These are phyloP conservation scores for Anthonomus grandis DNA, from an alignment of 1,140 invertebrate genomes.

Conservation along the genomic window DNA sequence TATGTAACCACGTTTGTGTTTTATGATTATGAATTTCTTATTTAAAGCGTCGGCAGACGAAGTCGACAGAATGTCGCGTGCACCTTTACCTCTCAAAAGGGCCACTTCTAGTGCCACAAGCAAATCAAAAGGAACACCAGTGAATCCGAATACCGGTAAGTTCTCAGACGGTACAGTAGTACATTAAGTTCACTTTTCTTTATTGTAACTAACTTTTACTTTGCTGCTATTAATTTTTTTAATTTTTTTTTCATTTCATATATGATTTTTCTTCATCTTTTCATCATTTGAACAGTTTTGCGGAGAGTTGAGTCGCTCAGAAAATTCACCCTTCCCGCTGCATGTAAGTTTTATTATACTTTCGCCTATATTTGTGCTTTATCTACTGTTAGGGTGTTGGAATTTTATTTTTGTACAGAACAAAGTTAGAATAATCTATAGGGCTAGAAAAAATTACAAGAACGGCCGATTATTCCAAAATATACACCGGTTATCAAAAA, in stretches of 20 bases:
- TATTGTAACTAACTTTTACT: slow-evolving; percentile 20
- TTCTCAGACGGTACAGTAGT: slow-evolving; percentile 1
- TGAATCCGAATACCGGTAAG: slow-evolving; percentile 21
- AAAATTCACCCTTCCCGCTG: slow-evolving; percentile 29
- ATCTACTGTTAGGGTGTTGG: neutral
- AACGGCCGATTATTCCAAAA: too few species aligned
- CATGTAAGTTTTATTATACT: slow-evolving; percentile 34
- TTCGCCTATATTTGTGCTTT: neutral
- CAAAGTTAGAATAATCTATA: too few species aligned
- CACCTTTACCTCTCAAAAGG: slow-evolving; percentile 45
- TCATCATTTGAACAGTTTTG: slow-evolving; percentile 40
- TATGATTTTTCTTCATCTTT: slow-evolving; percentile 23
- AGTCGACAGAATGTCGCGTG: slow-evolving; percentile 46
- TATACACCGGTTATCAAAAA: too few species aligned
- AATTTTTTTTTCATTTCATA: slow-evolving; percentile 33
- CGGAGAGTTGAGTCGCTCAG: slow-evolving; percentile 44
- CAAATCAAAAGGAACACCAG: slow-evolving; percentile 27
- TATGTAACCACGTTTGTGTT: slow-evolving; percentile 1
- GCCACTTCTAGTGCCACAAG: slow-evolving; percentile 35
- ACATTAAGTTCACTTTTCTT: slow-evolving; percentile 16
- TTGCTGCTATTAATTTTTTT: slow-evolving; percentile 26
- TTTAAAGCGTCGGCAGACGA: slow-evolving; percentile 43
- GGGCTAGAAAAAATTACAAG: too few species aligned
- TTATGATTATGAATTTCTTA: slow-evolving; percentile 6
- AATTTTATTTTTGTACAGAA: too few species aligned